A percentile compares a stretch with the other conserved stretches of the same genome.
These are phyloP conservation scores for Sarcophilus harrisii DNA, from an alignment of 2,797 vertebrate species.

Conservation along the genomic window DNA sequence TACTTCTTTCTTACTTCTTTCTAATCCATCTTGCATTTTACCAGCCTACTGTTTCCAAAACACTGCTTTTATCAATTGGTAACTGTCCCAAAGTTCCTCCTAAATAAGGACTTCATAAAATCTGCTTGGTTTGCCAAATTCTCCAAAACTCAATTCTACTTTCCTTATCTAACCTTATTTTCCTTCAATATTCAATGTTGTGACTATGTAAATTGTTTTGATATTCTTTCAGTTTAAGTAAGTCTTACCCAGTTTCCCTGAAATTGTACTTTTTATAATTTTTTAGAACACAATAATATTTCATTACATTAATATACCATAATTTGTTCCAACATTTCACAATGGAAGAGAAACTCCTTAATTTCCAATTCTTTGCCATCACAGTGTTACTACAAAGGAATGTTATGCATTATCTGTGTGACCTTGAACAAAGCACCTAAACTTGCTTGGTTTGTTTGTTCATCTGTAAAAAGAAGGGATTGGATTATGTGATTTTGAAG, in stretches of 20 bases:
- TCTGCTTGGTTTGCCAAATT: not conserved
- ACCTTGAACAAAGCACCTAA: not conserved
- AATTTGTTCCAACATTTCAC: not conserved
- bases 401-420: not conserved
- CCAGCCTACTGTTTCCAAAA: not conserved
- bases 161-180: not conserved
- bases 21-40: not conserved
- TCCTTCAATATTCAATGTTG: not conserved
- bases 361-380: not conserved
- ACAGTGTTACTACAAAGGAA: not conserved
- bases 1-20: not conserved
- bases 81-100: not conserved
- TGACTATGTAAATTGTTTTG: not conserved
- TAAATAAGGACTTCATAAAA: not conserved
- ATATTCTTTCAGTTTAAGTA: too few species aligned
- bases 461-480: not conserved
- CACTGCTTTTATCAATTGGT: not conserved
- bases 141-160: not conserved
- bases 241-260: not conserved
- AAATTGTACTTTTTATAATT: not conserved
- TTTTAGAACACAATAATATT: not conserved
- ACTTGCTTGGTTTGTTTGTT: not conserved
- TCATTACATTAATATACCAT: not conserved
- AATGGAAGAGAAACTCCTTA: not conserved
- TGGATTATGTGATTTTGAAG: not conserved